Conservation (phyloP, 2,113 vertebrate species). For the Amia ocellicauda region DNA sequence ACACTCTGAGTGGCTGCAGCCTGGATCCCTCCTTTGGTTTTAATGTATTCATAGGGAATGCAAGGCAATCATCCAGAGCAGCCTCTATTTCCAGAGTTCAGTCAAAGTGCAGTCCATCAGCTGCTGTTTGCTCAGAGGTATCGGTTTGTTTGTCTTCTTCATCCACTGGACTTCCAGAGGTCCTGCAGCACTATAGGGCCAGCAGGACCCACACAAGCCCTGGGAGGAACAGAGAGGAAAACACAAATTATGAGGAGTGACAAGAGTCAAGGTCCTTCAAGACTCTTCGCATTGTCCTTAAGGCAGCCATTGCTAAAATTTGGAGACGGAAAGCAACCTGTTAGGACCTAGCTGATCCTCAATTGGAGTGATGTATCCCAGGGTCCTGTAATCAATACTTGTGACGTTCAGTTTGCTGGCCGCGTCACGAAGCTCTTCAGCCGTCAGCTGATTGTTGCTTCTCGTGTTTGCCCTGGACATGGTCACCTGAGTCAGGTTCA, state of each 20-base stretch:
- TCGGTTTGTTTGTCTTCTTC: background rate
- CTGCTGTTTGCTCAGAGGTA: no score
- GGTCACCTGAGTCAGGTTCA: background rate
- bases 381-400: constrained; percentile 17
- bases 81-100: constrained; percentile 8
- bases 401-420: constrained; percentile 14
- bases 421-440: background rate
- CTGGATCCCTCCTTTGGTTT: constrained; percentile 25
- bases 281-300: background rate
- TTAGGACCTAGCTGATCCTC: constrained; percentile 10
- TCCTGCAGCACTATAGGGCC: constrained; percentile 21
- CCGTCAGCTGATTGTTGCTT: constrained; percentile 6
- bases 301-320: background rate
- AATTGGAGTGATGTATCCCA: constrained; percentile 17
- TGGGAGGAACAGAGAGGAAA: background rate
- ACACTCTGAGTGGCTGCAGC: constrained; percentile 10
- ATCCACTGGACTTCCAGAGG: background rate
- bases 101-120: background rate
- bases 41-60: constrained; percentile 20
- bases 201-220: background rate
- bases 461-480: background rate
- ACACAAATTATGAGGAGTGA: background rate
- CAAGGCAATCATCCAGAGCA: constrained; percentile 20
- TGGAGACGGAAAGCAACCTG: background rate
- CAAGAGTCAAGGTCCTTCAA: background rate